These are phyloP conservation scores for Halocaridina rubra DNA, from an alignment of 2,888 invertebrate species.

Conservation along the genomic window DNA sequence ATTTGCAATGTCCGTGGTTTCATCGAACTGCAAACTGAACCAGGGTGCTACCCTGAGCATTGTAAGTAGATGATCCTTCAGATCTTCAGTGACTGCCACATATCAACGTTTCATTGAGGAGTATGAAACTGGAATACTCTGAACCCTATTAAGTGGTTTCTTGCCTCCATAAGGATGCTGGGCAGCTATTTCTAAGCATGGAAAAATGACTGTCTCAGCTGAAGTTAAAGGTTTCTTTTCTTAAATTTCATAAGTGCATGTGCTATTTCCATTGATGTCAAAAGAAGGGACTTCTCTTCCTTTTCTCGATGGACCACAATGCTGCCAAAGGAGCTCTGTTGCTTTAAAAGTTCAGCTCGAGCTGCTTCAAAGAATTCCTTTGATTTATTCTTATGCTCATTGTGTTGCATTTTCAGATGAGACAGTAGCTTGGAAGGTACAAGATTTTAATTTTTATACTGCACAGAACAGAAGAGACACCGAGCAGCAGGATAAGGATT, in stretches of 20 bases:
- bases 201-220: too few relatives aligned
- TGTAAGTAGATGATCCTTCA: neutral
- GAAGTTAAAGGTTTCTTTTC: too few relatives aligned
- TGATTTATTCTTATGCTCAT: neutral
- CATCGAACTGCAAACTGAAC: neutral
- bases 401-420: neutral
- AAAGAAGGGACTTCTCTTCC: neutral
- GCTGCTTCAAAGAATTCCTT: neutral
- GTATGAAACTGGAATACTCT: too few relatives aligned
- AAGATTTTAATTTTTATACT: too few relatives aligned
- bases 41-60: neutral
- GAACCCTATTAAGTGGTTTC: too few relatives aligned
- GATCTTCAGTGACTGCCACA: too few relatives aligned
- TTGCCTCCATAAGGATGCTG: too few relatives aligned
- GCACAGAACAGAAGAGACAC: too few relatives aligned
- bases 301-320: neutral
- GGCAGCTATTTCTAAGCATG: too few relatives aligned
- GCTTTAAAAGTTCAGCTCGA: neutral
- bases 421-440: neutral
- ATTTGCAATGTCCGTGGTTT: neutral
- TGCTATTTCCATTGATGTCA: neutral
- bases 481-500: neutral
- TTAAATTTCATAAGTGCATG: neutral
- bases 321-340: neutral
- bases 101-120: too few relatives aligned